Percentiles rank a stretch among this genome's conserved stretches.
phyloP scores from a whole-genome alignment of 2,888 invertebrate species.

The Timandra comae region DNA sequence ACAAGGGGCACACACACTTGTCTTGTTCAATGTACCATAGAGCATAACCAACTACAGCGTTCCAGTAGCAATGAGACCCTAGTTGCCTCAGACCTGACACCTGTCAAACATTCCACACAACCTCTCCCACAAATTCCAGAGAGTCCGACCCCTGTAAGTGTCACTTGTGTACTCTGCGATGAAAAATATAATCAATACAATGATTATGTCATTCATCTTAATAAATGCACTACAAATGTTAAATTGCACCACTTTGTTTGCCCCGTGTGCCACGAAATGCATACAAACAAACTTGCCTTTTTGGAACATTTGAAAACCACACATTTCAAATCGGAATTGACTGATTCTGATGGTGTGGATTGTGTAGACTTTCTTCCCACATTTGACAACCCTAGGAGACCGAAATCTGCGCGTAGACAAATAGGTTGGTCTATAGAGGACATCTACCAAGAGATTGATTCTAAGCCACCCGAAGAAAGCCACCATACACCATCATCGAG shows the following conservation, averaged over 20 bases:
- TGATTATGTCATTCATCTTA: slow-evolving; percentile 57
- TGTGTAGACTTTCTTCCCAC: slow-evolving; percentile 63
- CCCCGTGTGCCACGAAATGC: slow-evolving; percentile 66
- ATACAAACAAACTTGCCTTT: slow-evolving; percentile 51
- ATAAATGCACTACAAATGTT: slow-evolving; percentile 65
- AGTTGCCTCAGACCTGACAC: slow-evolving; percentile 51
- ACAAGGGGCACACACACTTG: slow-evolving; percentile 57
- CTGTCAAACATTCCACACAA: slow-evolving; percentile 18
- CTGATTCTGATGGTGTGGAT: slow-evolving; percentile 46
- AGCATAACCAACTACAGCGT: slow-evolving; percentile 51
- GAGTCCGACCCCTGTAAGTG: slow-evolving; percentile 32
- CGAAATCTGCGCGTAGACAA: slow-evolving; percentile 59
- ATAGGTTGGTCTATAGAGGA: slow-evolving; percentile 73
- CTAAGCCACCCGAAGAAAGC: slow-evolving; percentile 53
- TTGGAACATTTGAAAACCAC: slow-evolving; percentile 55
- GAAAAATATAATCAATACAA: slow-evolving; percentile 58
- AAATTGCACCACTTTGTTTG: slow-evolving; percentile 67
- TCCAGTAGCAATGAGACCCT: slow-evolving; percentile 66
- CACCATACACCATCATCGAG: slow-evolving; percentile 55
- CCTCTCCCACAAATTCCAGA: slow-evolving; percentile 29
- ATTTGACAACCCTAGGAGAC: slow-evolving; percentile 53
- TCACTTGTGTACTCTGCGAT: slow-evolving; percentile 67
- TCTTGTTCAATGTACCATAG: slow-evolving; percentile 61
- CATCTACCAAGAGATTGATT: slow-evolving; percentile 71
- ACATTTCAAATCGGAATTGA: slow-evolving; percentile 38